phyloP scores from a whole-genome alignment of 2,113 vertebrate species.

The Zosterops borbonicus region DNA sequence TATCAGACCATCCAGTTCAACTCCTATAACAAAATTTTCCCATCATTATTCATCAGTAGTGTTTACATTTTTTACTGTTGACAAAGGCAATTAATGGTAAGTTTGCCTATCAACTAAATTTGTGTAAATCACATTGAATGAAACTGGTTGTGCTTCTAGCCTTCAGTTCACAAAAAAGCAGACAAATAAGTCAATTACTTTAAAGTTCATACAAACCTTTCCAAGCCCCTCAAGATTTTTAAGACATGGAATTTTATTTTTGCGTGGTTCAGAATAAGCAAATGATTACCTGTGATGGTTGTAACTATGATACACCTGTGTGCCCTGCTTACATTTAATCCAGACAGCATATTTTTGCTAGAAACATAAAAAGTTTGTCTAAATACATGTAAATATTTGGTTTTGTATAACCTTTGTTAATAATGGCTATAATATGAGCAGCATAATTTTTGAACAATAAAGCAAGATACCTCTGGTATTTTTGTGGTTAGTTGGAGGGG shows the following conservation, averaged over 20 bases:
- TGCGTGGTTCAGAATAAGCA: not conserved
- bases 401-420: not conserved
- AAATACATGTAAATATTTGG: not conserved
- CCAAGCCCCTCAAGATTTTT: not conserved
- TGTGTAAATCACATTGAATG: not conserved
- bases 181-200: not conserved
- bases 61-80: constrained; percentile 3
- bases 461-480: not conserved
- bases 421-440: not conserved
- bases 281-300: not conserved
- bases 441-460: not conserved
- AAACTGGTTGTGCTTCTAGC: not conserved
- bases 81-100: not conserved
- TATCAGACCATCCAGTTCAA: not conserved
- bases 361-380: not conserved
- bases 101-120: not conserved
- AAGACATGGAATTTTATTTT: not conserved
- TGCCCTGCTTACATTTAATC: not conserved
- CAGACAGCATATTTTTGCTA: not conserved
- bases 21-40: not conserved
- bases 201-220: not conserved
- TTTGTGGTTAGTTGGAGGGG: not conserved
- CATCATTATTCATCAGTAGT: not conserved
- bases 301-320: not conserved
- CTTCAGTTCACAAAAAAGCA: not conserved